Evolutionary conservation across 2,797 vertebrate genomes (phyloP).

Genomic region (Artibeus jamaicensis): DNA sequence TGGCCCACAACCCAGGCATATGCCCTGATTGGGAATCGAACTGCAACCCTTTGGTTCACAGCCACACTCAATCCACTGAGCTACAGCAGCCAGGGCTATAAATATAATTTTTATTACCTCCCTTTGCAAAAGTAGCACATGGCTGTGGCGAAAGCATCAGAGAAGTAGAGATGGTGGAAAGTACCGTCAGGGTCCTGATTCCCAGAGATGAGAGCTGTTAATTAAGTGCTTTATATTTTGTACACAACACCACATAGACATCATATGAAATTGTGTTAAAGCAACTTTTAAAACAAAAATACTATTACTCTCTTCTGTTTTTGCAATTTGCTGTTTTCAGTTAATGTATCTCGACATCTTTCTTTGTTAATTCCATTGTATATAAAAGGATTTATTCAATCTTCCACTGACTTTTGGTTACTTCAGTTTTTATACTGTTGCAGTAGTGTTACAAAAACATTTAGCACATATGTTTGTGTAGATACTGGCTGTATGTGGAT

Average conservation of each 20-base stretch:
- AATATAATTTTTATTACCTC: not conserved
- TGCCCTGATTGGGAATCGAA: no score
- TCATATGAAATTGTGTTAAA: not conserved
- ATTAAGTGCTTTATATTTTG: constrained; percentile 8
- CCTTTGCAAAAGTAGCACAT: not conserved
- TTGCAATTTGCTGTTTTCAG: not conserved
- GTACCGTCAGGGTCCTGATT: not conserved
- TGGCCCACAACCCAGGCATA: no score
- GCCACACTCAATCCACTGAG: no score
- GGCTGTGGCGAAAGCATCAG: not conserved
- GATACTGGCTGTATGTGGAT: not conserved
- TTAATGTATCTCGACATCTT: not conserved
- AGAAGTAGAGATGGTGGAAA: not conserved
- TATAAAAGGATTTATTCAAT: not conserved
- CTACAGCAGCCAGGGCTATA: no score
- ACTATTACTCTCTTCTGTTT: not conserved
- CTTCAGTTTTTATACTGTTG: constrained; percentile 16
- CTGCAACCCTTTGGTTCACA: no score
- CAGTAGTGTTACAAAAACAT: not conserved
- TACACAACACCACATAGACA: not conserved
- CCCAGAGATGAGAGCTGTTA: not conserved
- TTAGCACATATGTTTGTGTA: not conserved
- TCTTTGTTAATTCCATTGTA: not conserved
- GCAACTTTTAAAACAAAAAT: constrained; percentile 24
- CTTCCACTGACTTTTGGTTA: not conserved